These are phyloP conservation scores for Rotaria socialis DNA, from an alignment of 2,888 invertebrate genomes.

Conservation along the genomic window DNA sequence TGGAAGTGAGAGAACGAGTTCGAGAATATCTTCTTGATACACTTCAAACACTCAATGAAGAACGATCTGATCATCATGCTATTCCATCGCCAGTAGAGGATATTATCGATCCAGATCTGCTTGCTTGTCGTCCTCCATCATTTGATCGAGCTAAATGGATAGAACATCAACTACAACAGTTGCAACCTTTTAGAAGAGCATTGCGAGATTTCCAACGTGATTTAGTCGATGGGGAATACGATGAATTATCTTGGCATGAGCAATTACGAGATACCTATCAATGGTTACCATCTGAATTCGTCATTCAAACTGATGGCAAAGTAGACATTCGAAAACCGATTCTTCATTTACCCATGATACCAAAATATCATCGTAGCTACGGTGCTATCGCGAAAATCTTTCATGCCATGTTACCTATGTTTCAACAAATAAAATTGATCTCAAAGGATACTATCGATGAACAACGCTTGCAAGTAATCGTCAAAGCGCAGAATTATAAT, in stretches of 20 bases:
- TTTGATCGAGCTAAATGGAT: not conserved
- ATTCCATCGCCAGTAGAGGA: not conserved
- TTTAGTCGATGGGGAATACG: not conserved
- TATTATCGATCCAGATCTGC: constrained; percentile 17
- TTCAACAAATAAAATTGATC: not conserved
- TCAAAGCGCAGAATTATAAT: constrained; percentile 24
- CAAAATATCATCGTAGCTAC: not conserved
- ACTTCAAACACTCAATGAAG: not conserved
- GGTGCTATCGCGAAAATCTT: not conserved
- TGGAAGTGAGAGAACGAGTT: not conserved
- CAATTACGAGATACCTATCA: constrained; percentile 5
- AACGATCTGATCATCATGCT: constrained; percentile 1
- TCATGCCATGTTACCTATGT: not conserved
- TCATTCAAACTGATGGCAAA: constrained; percentile 6
- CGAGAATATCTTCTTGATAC: not conserved
- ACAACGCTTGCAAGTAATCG: not conserved
- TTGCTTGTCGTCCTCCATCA: not conserved
- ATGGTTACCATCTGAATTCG: constrained; percentile 27
- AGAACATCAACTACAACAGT: not conserved
- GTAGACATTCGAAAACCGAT: not conserved
- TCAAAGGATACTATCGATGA: not conserved
- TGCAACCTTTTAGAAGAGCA: not conserved
- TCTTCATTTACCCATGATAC: not conserved
- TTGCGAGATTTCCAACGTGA: not conserved
- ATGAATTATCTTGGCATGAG: not conserved